Conservation (phyloP, 1,140 invertebrate genomes). For the Triops longicaudatus region DNA sequence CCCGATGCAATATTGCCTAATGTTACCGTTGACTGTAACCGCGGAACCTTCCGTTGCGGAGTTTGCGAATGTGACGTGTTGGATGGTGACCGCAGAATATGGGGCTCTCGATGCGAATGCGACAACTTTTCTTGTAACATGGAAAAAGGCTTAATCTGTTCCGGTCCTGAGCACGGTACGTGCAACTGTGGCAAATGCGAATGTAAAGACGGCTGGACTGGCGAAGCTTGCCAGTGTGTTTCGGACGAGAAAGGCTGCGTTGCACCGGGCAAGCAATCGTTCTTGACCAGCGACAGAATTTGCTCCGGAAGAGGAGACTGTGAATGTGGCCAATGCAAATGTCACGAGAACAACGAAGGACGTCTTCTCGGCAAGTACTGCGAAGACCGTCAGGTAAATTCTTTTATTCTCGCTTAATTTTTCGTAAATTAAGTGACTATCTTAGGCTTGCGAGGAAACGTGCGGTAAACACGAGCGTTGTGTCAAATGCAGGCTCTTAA, state of each 20-base stretch:
- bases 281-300: slow-evolving; percentile 38
- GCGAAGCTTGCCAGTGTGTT: slow-evolving; percentile 13
- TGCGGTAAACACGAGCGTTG: background rate
- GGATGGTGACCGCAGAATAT: slow-evolving; percentile 30
- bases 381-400: slow-evolving; percentile 49
- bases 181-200: slow-evolving; percentile 38
- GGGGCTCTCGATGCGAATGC: slow-evolving; percentile 26
- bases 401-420: background rate
- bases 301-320: slow-evolving; percentile 51
- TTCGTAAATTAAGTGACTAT: background rate
- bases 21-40: slow-evolving; percentile 40
- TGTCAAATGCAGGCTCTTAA: background rate
- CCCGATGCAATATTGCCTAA: slow-evolving; percentile 28
- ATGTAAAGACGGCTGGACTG: slow-evolving; percentile 31
- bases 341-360: slow-evolving; percentile 38
- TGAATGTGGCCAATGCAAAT: slow-evolving; percentile 50
- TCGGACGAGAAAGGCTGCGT: slow-evolving; percentile 20
- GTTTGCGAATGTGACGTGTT: slow-evolving; percentile 38
- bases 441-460: background rate
- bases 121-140: background rate
- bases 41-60: slow-evolving; percentile 37
- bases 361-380: slow-evolving; percentile 44
- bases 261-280: slow-evolving; percentile 39
- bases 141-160: slow-evolving; percentile 31
- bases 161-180: slow-evolving; percentile 31